A percentile compares a stretch with the other conserved stretches of the same genome.
Conservation (phyloP, 2,888 invertebrate genomes). For the Dryadula phaetusa region DNA sequence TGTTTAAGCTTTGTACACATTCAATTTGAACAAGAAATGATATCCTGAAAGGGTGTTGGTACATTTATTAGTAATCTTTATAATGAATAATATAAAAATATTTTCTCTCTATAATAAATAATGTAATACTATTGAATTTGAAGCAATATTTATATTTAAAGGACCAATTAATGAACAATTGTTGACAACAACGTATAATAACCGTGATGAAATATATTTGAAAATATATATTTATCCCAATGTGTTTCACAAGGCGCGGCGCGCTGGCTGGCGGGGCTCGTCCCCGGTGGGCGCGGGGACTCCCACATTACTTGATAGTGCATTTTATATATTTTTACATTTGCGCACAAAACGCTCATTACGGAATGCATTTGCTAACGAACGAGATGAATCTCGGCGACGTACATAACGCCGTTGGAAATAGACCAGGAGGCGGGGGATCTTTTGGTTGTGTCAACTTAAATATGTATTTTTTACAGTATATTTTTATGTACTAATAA, state of each 20-base stretch:
- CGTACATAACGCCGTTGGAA: constrained; percentile 39
- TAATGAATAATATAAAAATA: no score
- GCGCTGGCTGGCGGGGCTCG: not conserved
- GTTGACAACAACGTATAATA: not conserved
- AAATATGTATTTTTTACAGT: not conserved
- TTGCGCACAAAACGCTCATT: constrained; percentile 75
- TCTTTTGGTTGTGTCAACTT: not conserved
- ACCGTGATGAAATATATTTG: not conserved
- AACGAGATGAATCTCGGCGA: constrained; percentile 58
- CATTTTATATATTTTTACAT: constrained; percentile 75
- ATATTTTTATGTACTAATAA: not conserved
- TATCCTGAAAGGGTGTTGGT: no score
- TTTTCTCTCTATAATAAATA: no score
- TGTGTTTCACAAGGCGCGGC: not conserved
- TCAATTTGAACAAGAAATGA: no score
- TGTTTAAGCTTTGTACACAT: no score
- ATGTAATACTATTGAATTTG: no score
- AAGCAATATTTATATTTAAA: not conserved
- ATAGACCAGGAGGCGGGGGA: constrained; percentile 29
- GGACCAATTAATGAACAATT: not conserved
- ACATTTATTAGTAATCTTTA: no score
- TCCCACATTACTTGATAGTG: constrained; percentile 53
- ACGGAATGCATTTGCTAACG: constrained; percentile 78
- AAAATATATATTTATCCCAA: constrained; percentile 3
- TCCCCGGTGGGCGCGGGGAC: constrained; percentile 15